phyloP scores from a whole-genome alignment of 2,797 vertebrate genomes.

The Prionace glauca region DNA sequence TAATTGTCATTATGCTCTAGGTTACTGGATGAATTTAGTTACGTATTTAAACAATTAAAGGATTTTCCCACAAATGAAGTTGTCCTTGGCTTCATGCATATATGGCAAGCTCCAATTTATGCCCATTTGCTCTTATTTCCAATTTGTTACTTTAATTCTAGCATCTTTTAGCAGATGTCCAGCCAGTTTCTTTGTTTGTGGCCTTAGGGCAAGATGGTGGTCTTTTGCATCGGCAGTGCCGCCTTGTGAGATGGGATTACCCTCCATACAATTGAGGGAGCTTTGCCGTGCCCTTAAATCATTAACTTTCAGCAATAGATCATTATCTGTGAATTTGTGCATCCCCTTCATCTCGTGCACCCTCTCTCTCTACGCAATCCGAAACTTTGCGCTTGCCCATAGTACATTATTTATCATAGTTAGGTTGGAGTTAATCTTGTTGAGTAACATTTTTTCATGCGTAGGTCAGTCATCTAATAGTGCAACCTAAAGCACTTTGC shows the following conservation, averaged over 20 bases:
- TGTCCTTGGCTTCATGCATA: background rate
- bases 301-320: background rate
- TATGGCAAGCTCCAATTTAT: background rate
- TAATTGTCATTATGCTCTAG: background rate
- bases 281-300: background rate
- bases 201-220: background rate
- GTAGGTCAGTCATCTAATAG: no score
- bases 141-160: background rate
- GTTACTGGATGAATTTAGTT: background rate
- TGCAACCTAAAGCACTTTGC: no score
- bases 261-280: background rate
- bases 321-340: background rate
- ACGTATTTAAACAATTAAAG: background rate
- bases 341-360: background rate
- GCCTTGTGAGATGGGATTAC: background rate
- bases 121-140: background rate
- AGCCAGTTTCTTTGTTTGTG: background rate
- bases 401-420: no score
- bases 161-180: background rate
- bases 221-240: background rate
- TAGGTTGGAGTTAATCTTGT: no score
- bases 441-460: no score
- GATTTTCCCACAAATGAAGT: background rate
- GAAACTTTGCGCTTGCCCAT: background rate
- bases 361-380: background rate